Base-by-base conservation (phyloP, 2,888 invertebrate species). In the Pyrochroa serraticornis region DNA sequence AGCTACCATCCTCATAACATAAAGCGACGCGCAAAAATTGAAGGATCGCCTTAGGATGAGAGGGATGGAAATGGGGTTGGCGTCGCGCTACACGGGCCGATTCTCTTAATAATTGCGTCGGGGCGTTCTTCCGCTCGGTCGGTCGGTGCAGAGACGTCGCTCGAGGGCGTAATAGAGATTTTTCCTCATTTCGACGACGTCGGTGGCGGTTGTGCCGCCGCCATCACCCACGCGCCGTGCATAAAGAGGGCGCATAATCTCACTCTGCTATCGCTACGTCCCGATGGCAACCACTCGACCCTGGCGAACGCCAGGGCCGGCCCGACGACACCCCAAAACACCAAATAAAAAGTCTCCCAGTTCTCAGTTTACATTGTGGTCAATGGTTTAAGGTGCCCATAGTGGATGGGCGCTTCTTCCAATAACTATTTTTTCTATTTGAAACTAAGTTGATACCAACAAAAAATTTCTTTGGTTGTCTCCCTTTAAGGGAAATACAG, bases 241-340 rank as follows among this genome's bases (percentile, higher is more conserved):
- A 57, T 52, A 52, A 58, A 53, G 58, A 52, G 52, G 46, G 55
- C 44, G 45, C 57, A 52, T 60, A 60, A 60, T 60, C 60, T 57
- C 49, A 52, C 52, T 52, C 39, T 60, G 56, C 60, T 51, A 56
- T 60, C 60, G 52, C 49, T 14, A 34, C 56, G 58, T 58, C 45
- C 49, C 53, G 48, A 42, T 22, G 22, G 22, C 22, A 22, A 22
- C 22, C 22, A 22, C 22, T 22, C 22, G 22, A 22, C 22, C 22
- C 22, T 5, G 22, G 5, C 22, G 22, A 2, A 22, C 22, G 3
- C 3, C 22, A 22, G 5, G 5, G 22, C 22, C 2, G 22, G 22
- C 2, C 22, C 22, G 22, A 5, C 22, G 5, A 22, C 22, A 5
- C 22, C 22, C 22, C 22, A 22, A 22, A 22, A 5, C 22, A 22